These are phyloP conservation scores for Sarcophaga variegata DNA, from an alignment of 2,888 invertebrate species.

Conservation along the genomic window DNA sequence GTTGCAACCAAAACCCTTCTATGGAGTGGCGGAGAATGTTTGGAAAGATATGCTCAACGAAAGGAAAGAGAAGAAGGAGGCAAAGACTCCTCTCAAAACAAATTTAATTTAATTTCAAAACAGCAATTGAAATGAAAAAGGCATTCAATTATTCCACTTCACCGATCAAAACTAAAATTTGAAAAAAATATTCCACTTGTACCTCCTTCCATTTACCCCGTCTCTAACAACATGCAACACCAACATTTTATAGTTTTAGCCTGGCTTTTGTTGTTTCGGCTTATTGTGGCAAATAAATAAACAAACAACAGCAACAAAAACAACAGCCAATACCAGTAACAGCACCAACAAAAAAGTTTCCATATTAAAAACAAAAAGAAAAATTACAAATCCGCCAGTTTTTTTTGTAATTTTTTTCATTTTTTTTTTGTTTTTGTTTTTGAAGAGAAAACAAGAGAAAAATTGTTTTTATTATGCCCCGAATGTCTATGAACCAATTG, in stretches of 20 bases:
- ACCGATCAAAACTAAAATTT: not conserved
- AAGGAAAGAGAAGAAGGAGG: too few relatives aligned
- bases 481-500: slow-evolving; percentile 66
- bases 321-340: not conserved
- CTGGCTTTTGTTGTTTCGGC: slow-evolving; percentile 62
- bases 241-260: slow-evolving; percentile 58
- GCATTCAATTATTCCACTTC: not conserved
- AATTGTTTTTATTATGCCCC: slow-evolving; percentile 47
- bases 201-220: not conserved
- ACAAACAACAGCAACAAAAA: not conserved
- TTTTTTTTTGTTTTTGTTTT: too few relatives aligned
- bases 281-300: slow-evolving; percentile 44
- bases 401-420: not conserved
- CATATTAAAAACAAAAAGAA: slow-evolving; percentile 11
- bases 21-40: too few relatives aligned
- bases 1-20: too few relatives aligned
- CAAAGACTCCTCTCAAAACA: too few relatives aligned
- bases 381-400: slow-evolving; percentile 49
- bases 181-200: not conserved
- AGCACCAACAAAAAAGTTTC: not conserved
- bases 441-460: slow-evolving; percentile 42
- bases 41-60: too few relatives aligned
- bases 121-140: not conserved
- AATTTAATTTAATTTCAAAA: too few relatives aligned
- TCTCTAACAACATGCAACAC: not conserved